phyloP scores from a whole-genome alignment of 2,113 vertebrate species.

The cattle (Bos taurus) region ARS-UCD2.0 NC_037332.1:25309001-25309500 shows the following conservation, averaged over 20 bases:
- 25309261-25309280: not conserved
- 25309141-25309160: not conserved
- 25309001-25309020: not conserved
- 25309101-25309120: not conserved
- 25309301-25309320: not conserved
- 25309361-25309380: not conserved
- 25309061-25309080: not conserved
- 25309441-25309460: not conserved
- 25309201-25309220: not conserved
- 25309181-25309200: not conserved
- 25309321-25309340: not conserved
- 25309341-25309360: not conserved
- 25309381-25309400: not conserved
- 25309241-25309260: not conserved
- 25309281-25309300: not conserved
- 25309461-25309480: not conserved
- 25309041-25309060: not conserved
- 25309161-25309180: not conserved
- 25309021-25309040: not conserved
- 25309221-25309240: not conserved
- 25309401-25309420: not conserved
- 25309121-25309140: not conserved
- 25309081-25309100: not conserved
- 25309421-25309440: not conserved
- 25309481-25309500: not conserved